Evolutionary conservation across 2,797 vertebrate genomes (phyloP), one percentile per base, ranked within the genome.

Genomic region (Euthynnus affinis): DNA sequence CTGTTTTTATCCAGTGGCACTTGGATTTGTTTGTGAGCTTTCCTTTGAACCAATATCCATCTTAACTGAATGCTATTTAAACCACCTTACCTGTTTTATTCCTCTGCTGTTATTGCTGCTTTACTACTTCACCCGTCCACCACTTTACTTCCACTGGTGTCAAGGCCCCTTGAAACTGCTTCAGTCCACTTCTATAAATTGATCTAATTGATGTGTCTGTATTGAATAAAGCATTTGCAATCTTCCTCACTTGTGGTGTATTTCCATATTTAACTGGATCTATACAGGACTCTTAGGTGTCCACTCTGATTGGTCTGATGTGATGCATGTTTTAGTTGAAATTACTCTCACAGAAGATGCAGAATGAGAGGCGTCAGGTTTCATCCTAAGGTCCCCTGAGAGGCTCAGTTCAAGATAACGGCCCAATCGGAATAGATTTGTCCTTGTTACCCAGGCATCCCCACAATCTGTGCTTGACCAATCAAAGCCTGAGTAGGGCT

Each of bases 341-440:
- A 27, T 49, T 6, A 27, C 4, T 52, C 5, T n/a, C 29, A 29
- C 44, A 67, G 22, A 46, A 63, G 44, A 49, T 15, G 15, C 46
- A 9, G 34, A 29, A 1, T 4, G 9, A 60, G 5, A 46, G 25
- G n/a, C n/a, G 46, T 53, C 17, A 7, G 13, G 22, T 57, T 72
- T 76, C 58, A 64, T 37, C 37, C 10, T 37, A 49, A 8, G 46
- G 34, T 15, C 60, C 56, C 27, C 2, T 15, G 37, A 63, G 67
- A 59, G 23, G 46, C 37, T 34, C n/a, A 0, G 1, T 9, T 62
- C 9, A 0, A 15, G 42, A 18, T 40, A 37, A 4, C 3, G 0
- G 46, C 34, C 71, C 78, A 75, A 72, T 85, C 25, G 57, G 74
- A 71, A 44, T 0, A 42, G 44, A 61, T 29, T 44, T 70, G 22